Percentiles rank a stretch among this genome's conserved stretches.
Evolutionary conservation across 1,140 invertebrate genomes (phyloP).

Genomic region (Leptopilina clavipes): DNA sequence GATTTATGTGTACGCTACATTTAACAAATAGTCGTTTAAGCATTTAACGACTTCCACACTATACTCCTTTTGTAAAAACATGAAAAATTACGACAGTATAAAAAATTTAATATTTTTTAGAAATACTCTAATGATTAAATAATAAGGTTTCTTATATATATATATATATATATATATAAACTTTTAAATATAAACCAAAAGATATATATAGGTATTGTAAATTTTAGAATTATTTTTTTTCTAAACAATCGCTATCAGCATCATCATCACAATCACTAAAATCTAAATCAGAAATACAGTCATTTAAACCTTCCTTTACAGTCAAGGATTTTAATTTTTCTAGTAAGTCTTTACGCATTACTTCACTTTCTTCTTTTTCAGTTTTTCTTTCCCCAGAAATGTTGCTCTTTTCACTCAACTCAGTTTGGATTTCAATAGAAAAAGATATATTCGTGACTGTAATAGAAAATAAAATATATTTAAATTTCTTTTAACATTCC

Average conservation of each 20-base stretch:
- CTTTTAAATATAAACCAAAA: too few species aligned
- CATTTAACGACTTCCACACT: too few species aligned
- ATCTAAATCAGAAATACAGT: constrained; percentile 55
- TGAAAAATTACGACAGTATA: too few species aligned
- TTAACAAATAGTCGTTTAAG: too few species aligned
- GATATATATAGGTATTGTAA: too few species aligned
- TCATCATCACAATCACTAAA: constrained; percentile 49
- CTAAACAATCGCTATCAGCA: constrained; percentile 48
- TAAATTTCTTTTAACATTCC: constrained; percentile 7
- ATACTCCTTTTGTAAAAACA: too few species aligned
- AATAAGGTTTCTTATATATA: too few species aligned
- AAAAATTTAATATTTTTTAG: too few species aligned
- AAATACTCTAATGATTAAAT: too few species aligned
- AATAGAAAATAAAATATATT: constrained; percentile 34
- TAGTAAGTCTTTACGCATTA: constrained; percentile 63
- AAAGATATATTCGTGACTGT: constrained; percentile 32
- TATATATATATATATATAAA: too few species aligned
- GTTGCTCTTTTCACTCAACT: constrained; percentile 28
- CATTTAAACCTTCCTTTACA: constrained; percentile 58
- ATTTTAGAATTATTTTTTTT: not conserved
- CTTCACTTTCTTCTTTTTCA: constrained; percentile 34
- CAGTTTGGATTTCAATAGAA: not conserved
- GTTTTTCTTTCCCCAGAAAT: constrained; percentile 35
- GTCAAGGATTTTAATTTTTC: constrained; percentile 69
- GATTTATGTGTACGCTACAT: too few species aligned